Conservation (phyloP, 2,888 invertebrate species). For the Drosophila flavopinicola region DNA sequence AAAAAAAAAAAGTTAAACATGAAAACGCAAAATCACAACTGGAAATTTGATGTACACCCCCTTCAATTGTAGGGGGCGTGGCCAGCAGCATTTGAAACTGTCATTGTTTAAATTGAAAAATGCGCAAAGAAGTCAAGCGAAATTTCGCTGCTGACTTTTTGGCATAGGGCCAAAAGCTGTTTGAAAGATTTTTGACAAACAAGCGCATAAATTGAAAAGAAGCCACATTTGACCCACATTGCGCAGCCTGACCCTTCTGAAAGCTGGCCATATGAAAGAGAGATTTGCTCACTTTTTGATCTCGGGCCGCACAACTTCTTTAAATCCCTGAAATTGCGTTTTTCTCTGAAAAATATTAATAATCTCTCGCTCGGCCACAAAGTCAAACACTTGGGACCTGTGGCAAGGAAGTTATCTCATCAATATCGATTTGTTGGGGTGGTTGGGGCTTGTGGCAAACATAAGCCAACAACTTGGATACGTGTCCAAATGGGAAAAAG, state of each 20-base stretch:
- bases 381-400: constrained; percentile 38
- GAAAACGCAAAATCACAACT: constrained; percentile 38
- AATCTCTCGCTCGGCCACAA: constrained; percentile 24
- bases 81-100: constrained; percentile 32
- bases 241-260: constrained; percentile 44
- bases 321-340: constrained; percentile 45
- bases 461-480: constrained; percentile 35
- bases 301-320: constrained; percentile 22
- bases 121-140: constrained; percentile 38
- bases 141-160: constrained; percentile 24
- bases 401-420: constrained; percentile 55
- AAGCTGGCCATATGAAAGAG: constrained; percentile 10
- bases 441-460: background rate
- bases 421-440: constrained; percentile 48
- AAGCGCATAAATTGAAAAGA: constrained; percentile 64
- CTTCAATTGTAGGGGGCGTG: constrained; percentile 25
- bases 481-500: constrained; percentile 57
- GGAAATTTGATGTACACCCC: constrained; percentile 31
- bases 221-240: constrained; percentile 54
- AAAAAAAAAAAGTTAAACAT: constrained; percentile 1
- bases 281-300: constrained; percentile 17
- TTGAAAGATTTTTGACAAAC: constrained; percentile 45
- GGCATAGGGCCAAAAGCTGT: constrained; percentile 29
- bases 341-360: constrained; percentile 38
- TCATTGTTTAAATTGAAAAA: constrained; percentile 61